Evolutionary conservation across 2,113 vertebrate genomes (phyloP), one percentile per base, ranked within the genome.

Genomic region (Ptilonorhynchus violaceus): DNA sequence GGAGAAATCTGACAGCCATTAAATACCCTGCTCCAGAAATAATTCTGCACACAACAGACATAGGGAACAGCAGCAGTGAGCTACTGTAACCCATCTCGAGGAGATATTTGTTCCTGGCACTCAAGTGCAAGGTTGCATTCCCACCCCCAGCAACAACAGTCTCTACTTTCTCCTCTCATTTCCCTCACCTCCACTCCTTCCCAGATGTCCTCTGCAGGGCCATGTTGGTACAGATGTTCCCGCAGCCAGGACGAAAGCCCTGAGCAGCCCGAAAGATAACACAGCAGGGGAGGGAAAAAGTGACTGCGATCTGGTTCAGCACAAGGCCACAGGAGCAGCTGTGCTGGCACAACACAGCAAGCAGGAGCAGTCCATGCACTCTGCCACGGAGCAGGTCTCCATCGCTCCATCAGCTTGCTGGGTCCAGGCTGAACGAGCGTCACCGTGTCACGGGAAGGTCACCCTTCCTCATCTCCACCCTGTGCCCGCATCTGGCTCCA

Each of bases 71-170:
- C 70, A 89, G 81, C 62, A 76, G 47, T 13, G 63, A 84, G 73
- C 85, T 79, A 55, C 85, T 52, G 44, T 27, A 90, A 89, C 37
- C 89, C 97, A 95, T 91, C 44, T 90, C 22, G 14, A 97, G 95
- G 95, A 98, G 96, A n/a, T 95, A 88, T 49, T 96, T 98, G 86
- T 97, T 98, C 98, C 98, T 97, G 97, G 92, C 96, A 89, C 98
- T 97, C 88, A 80, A 98, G 91, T 74, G 89, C n/a, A 52, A 93
- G 25, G 37, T 8, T 68, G n/a, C 60, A 41, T 62, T 88, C 41
- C 53, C 16, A 56, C 9, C 15, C 62, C 33, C 82, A 83, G 41
- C 49, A 76, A 63, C 62, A 85, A 53, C 69, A 75, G 66, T 41
- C 33, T 44, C 62, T 75, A 6, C 28, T 60, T 79, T 79, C 46